Percentiles rank a stretch among this genome's conserved stretches.
Conservation (phyloP, 1,140 invertebrate genomes). For the Drosophila albomicans region DNA sequence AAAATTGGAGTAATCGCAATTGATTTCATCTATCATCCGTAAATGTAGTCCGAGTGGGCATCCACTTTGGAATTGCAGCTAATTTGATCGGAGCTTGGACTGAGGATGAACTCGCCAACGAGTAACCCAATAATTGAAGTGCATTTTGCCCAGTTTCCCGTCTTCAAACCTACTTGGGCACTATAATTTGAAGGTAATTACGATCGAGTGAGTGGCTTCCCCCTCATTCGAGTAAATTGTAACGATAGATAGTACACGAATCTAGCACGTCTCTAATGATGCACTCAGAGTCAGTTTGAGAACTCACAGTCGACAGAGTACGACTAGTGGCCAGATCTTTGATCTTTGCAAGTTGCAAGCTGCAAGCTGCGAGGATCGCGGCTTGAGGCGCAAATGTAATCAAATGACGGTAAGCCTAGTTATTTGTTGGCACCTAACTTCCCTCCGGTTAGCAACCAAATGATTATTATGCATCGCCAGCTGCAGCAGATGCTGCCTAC, state of each 20-base stretch:
- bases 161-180: slow-evolving; percentile 58
- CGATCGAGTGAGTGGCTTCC: slow-evolving; percentile 10
- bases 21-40: slow-evolving; percentile 13
- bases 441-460: slow-evolving; percentile 68
- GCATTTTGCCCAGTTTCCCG: slow-evolving; percentile 42
- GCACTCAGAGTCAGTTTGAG: slow-evolving; percentile 69
- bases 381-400: slow-evolving; percentile 43
- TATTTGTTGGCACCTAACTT: slow-evolving; percentile 80
- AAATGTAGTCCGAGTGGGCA: neutral
- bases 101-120: slow-evolving; percentile 30
- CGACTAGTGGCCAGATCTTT: slow-evolving; percentile 28
- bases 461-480: slow-evolving; percentile 66
- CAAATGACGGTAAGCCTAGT: slow-evolving; percentile 61
- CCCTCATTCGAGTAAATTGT: slow-evolving; percentile 7
- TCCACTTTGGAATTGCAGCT: slow-evolving; percentile 41
- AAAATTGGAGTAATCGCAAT: slow-evolving; percentile 10
- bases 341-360: slow-evolving; percentile 23
- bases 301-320: no score
- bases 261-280: slow-evolving; percentile 82
- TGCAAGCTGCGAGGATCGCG: slow-evolving; percentile 24
- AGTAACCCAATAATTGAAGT: slow-evolving; percentile 69
- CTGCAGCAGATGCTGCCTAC: neutral
- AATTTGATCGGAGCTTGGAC: slow-evolving; percentile 61
- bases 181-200: slow-evolving; percentile 78
- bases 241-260: slow-evolving; percentile 56